These are phyloP conservation scores for Myiopsitta monachus DNA, from an alignment of 2,113 vertebrate genomes.

Conservation along the genomic window DNA sequence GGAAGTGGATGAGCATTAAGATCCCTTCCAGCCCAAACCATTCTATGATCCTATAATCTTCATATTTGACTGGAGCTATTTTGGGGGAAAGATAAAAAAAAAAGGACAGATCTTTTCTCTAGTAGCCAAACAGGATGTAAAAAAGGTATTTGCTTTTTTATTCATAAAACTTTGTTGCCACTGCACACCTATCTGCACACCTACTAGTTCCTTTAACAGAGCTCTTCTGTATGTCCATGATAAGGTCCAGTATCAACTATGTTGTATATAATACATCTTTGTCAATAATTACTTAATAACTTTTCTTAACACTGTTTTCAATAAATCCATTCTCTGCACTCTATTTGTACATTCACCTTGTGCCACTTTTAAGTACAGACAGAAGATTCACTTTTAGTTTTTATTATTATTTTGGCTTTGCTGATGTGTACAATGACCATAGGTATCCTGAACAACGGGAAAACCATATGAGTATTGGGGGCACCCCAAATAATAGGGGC, in stretches of 20 bases:
- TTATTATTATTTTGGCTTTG: background rate
- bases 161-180: background rate
- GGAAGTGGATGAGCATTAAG: background rate
- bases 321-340: background rate
- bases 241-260: background rate
- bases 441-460: background rate
- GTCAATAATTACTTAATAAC: background rate
- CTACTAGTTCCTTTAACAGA: background rate
- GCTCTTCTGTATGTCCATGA: background rate
- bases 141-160: background rate
- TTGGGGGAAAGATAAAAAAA: background rate
- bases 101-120: background rate
- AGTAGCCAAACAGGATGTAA: background rate
- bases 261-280: background rate
- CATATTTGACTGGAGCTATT: background rate
- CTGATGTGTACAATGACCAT: background rate
- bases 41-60: background rate
- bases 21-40: background rate
- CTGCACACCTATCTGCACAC: background rate
- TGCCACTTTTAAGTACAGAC: background rate
- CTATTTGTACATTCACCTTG: background rate
- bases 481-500: background rate
- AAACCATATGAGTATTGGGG: fast-evolving
- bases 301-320: background rate
- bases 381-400: background rate